These are phyloP conservation scores for Euzetes globulus DNA, from an alignment of 2,888 invertebrate genomes.

Conservation along the genomic window DNA sequence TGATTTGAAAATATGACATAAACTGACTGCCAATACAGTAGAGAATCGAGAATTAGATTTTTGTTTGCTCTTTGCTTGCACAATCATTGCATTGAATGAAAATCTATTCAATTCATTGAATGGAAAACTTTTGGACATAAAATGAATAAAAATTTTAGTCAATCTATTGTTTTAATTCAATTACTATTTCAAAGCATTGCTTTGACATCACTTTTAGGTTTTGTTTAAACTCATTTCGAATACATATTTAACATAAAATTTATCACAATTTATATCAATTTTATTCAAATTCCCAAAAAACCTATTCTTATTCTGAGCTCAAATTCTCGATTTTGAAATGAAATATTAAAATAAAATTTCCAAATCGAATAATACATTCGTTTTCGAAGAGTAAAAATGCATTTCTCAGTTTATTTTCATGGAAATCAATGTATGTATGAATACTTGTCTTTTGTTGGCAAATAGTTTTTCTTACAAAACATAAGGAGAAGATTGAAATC, in stretches of 20 bases:
- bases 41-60: slow-evolving; percentile 8
- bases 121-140: too few relatives aligned
- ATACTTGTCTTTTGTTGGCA: too few relatives aligned
- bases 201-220: neutral
- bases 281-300: neutral
- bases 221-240: slow-evolving; percentile 1
- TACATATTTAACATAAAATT: neutral
- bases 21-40: slow-evolving; percentile 10
- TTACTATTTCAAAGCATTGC: neutral
- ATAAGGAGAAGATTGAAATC: neutral
- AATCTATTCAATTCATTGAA: slow-evolving; percentile 1
- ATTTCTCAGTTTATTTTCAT: neutral
- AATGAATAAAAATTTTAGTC: too few relatives aligned
- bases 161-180: slow-evolving; percentile 5
- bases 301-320: neutral
- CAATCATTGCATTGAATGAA: neutral
- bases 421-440: neutral
- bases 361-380: neutral
- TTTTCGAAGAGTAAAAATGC: neutral
- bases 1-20: slow-evolving; percentile 6
- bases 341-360: neutral
- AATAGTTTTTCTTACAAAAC: too few relatives aligned
- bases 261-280: neutral
- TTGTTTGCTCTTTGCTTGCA: neutral
- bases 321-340: neutral